These are phyloP conservation scores for Phylloscopus trochilus DNA, from an alignment of 2,113 vertebrate species.

Conservation along the genomic window DNA sequence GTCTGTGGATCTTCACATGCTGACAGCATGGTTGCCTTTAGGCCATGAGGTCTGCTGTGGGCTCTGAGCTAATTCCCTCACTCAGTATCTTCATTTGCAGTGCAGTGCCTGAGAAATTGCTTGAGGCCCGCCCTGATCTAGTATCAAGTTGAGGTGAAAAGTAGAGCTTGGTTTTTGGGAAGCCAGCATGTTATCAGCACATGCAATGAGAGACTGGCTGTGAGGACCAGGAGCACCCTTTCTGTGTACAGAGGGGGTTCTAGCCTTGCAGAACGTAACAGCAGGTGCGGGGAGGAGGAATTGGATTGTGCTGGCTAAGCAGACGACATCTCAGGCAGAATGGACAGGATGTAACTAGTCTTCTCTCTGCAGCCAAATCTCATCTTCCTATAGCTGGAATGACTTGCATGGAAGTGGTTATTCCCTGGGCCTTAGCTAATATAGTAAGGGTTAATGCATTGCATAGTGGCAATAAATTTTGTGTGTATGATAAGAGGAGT, in stretches of 20 bases:
- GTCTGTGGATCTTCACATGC: accelerated
- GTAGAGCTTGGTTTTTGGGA: neutral
- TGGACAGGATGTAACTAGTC: neutral
- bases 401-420: neutral
- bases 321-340: neutral
- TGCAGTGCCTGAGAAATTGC: neutral
- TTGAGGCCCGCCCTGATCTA: neutral
- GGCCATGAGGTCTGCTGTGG: neutral
- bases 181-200: neutral
- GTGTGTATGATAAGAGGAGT: neutral
- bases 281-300: neutral
- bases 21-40: neutral
- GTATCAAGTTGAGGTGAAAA: neutral
- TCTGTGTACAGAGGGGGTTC: neutral
- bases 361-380: neutral
- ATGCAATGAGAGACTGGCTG: neutral
- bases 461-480: conserved; percentile 6
- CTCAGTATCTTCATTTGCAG: neutral
- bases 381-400: neutral
- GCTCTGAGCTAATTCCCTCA: neutral
- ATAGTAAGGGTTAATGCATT: conserved; percentile 19
- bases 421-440: neutral
- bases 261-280: neutral
- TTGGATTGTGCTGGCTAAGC: neutral
- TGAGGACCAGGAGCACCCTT: neutral